Base-by-base conservation (phyloP, 2,888 invertebrate species). In the Lysandra coridon region DNA sequence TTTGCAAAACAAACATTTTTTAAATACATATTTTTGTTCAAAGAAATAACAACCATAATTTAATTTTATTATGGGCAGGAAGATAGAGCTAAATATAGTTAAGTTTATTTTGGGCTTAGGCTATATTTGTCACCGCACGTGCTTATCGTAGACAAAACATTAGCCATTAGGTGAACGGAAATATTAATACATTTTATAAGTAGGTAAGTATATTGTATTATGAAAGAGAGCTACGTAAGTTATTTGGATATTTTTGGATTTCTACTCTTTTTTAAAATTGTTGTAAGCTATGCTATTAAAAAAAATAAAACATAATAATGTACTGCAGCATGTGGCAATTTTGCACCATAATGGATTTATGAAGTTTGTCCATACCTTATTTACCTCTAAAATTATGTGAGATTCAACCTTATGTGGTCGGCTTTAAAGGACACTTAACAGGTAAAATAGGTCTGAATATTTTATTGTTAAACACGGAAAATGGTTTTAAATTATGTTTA, bases 401-500 rank as follows among this genome's bases (percentile, higher is more conserved):
- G 12, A 53, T 14, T 53, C 14, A 53, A 53, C 53, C 14, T 53
- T 53, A 14, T 53, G 10, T 53, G 14, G 14, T 53, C 10, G 53
- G 3, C 53, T 53, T 53, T 53, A 53, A 53, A 53, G 53, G 53
- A 12, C 53, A 53, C 10, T 4, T 14, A 53, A 53, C 4, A 14
- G 53, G 53, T 53, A 53, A 53, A 53, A 14, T 53, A 53, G 2
- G 53, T 53, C 53, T 53, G 53, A 53, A 53, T 53, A 53, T 53
- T 53, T 53, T 3, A 53, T 73, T 10, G 17, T 17, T 73, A 73
- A 73, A 73, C 44, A 73, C 73, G 73, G 73, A 40, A 73, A 73
- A 40, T n/a, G 17, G 33, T 4, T 69, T 33, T 69, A 69, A 69
- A 33, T 33, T 6, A 69, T 5, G 23, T 30, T 12, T 30, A 30